Percentiles rank a stretch among this genome's conserved stretches.
Evolutionary conservation across 2,888 invertebrate species (phyloP).

Genomic region (Drosophila rubida): DNA sequence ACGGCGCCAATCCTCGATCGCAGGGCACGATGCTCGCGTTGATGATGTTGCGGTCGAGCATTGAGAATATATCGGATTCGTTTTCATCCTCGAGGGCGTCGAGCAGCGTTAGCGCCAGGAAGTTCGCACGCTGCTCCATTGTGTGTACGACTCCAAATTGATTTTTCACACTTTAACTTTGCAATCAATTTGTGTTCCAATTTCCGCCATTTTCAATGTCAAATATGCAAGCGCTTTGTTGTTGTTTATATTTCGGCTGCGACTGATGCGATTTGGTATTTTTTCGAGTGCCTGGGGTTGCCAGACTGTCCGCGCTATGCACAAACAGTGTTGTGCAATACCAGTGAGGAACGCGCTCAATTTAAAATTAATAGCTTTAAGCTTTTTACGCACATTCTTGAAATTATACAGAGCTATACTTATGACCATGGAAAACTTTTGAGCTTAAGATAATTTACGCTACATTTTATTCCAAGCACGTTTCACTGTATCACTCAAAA

Average conservation of each 20-base stretch:
- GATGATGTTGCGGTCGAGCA: conserved; percentile 83
- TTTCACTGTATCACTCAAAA: conserved; percentile 22
- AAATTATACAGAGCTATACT: conserved; percentile 20
- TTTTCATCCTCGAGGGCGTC: conserved; percentile 84
- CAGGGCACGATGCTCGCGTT: conserved; percentile 90
- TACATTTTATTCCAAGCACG: conserved; percentile 39
- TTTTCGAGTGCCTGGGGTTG: conserved; percentile 1
- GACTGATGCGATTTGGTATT: conserved; percentile 33
- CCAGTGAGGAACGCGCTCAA: not conserved
- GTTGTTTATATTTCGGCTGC: conserved; percentile 49
- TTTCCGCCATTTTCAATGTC: conserved; percentile 56
- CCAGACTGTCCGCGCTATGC: not conserved
- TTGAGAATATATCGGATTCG: conserved; percentile 75
- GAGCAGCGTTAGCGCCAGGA: conserved; percentile 81
- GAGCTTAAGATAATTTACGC: conserved; percentile 23
- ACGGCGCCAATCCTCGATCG: conserved; percentile 89
- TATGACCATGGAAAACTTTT: conserved; percentile 21
- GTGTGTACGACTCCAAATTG: conserved; percentile 39
- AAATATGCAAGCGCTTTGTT: conserved; percentile 58
- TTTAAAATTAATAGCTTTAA: conserved; percentile 8
- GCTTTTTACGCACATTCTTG: conserved; percentile 20
- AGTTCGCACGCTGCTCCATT: conserved; percentile 82
- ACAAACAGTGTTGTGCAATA: conserved; percentile 12
- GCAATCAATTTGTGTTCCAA: conserved; percentile 47
- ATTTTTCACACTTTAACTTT: conserved; percentile 54